Percentiles rank a stretch among this genome's conserved stretches.
Conservation (phyloP, 1,140 invertebrate species). For the Triops cancriformis region DNA sequence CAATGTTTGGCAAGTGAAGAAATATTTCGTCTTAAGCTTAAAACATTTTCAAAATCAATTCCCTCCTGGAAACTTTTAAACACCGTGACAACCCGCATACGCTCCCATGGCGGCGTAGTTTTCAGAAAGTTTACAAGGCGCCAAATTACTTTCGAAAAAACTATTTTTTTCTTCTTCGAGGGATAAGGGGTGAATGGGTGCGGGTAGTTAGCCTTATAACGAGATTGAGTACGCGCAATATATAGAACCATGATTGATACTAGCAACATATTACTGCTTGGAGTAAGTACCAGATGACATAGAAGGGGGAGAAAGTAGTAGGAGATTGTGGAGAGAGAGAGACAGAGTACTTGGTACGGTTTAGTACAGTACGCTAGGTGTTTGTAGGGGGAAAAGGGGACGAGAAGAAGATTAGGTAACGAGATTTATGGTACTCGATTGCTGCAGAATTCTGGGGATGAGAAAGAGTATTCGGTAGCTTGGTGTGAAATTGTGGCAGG, state of each 20-base stretch:
- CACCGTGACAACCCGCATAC: not conserved
- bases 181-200: too few species aligned
- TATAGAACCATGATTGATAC: not conserved
- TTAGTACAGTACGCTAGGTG: too few species aligned
- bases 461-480: not conserved
- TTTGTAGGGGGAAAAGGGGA: too few species aligned
- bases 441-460: not conserved
- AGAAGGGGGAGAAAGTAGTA: not conserved
- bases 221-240: not conserved
- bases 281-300: not conserved
- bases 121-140: not conserved
- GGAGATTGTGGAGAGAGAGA: too few species aligned
- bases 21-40: too few species aligned
- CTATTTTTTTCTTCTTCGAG: not conserved
- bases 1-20: too few species aligned
- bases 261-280: not conserved
- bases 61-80: too few species aligned
- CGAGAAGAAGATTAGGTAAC: not conserved
- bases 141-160: not conserved
- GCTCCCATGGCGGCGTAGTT: not conserved
- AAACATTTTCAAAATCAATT: too few species aligned
- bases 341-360: too few species aligned
- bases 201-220: not conserved
- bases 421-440: not conserved
- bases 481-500: not conserved